Percentiles rank a stretch among this genome's conserved stretches.
phyloP scores from a whole-genome alignment of 2,113 vertebrate species.

The Chlorodrepanis virens region DNA sequence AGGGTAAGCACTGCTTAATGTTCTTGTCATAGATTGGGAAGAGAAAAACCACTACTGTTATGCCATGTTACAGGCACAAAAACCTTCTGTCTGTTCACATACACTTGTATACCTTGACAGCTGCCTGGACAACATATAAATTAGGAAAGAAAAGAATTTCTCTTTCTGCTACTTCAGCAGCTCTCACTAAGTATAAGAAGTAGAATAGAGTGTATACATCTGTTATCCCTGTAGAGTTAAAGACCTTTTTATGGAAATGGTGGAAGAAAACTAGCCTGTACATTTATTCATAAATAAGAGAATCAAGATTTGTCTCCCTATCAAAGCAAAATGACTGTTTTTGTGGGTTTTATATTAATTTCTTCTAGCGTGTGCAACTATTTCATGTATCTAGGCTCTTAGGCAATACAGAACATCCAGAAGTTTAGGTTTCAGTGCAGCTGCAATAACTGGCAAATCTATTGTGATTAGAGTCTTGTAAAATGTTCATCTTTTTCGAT shows the following conservation, averaged over 20 bases:
- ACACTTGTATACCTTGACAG: fast-evolving
- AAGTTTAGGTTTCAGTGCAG: neutral
- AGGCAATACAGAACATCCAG: neutral
- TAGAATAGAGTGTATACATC: neutral
- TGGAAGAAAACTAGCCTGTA: neutral
- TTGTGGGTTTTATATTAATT: neutral
- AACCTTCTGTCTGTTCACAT: neutral
- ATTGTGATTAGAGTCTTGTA: neutral
- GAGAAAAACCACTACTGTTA: neutral
- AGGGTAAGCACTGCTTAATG: slow-evolving; percentile 75
- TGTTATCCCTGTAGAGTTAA: neutral
- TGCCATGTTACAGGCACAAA: neutral
- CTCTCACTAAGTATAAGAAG: neutral
- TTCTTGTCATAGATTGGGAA: neutral
- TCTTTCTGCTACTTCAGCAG: neutral
- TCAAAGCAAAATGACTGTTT: neutral
- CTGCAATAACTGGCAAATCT: neutral
- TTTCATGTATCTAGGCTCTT: neutral
- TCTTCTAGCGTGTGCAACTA: neutral
- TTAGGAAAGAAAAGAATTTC: neutral
- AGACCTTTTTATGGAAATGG: neutral
- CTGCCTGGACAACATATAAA: neutral
- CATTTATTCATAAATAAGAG: neutral
- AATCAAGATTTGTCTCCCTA: neutral
- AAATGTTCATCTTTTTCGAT: neutral